Percentiles rank a stretch among this genome's conserved stretches.
These are phyloP conservation scores for Rhadina sibilatrix DNA, from an alignment of 2,113 vertebrate species.

Conservation along the genomic window DNA sequence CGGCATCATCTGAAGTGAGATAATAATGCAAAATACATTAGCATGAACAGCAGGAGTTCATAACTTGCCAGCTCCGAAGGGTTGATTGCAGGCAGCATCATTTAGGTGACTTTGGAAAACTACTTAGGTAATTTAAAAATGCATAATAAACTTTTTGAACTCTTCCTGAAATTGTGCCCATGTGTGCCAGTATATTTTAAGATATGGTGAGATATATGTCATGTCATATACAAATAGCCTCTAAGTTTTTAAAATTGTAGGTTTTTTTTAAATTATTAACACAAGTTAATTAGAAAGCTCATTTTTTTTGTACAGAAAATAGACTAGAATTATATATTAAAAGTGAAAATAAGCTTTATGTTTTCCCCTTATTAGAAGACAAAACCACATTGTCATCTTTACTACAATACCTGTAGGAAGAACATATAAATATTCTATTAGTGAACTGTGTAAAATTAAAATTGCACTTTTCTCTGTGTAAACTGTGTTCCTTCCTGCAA, in stretches of 20 bases:
- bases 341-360: not conserved
- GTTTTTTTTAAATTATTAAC: not conserved
- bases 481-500: conserved; percentile 22
- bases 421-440: conserved; percentile 36
- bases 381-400: not conserved
- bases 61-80: not conserved
- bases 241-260: not conserved
- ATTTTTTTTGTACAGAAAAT: not conserved
- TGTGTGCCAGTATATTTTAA: not conserved
- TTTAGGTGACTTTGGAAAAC: not conserved
- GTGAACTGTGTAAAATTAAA: conserved; percentile 62
- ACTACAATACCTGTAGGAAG: conserved; percentile 14
- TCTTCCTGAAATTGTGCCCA: not conserved
- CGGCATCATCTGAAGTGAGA: not conserved
- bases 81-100: not conserved
- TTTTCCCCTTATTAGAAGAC: conserved; percentile 10
- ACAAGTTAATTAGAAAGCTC: not conserved
- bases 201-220: not conserved
- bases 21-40: not conserved
- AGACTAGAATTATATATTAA: not conserved
- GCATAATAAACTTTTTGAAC: not conserved
- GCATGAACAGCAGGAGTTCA: not conserved
- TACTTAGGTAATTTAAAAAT: not conserved
- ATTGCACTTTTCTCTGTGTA: conserved; percentile 39
- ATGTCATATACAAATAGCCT: not conserved